Evolutionary conservation across 1,140 invertebrate genomes (phyloP).

Genomic region (Brachionus angularis): DNA sequence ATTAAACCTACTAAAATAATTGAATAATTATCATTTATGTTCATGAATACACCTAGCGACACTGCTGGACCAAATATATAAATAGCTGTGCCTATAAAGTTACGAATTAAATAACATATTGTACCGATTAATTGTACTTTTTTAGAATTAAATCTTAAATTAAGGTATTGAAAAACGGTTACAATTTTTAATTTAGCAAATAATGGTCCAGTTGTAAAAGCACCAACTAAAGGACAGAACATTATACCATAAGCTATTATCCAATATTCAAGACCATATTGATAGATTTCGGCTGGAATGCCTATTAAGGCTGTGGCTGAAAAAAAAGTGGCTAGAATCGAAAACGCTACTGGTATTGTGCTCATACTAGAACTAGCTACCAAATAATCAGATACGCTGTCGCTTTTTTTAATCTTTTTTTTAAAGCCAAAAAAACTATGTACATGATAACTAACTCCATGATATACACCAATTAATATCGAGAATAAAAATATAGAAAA

Average conservation of each 20-base stretch:
- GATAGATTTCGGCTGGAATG: conserved; percentile 49
- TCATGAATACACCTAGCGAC: conserved; percentile 80
- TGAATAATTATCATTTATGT: conserved; percentile 68
- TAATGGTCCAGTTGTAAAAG: background rate
- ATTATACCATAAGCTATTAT: background rate
- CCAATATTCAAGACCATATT: conserved; percentile 74
- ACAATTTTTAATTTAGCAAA: background rate
- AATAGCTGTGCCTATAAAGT: conserved; percentile 80
- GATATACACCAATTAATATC: conserved; percentile 23
- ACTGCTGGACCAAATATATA: conserved; percentile 87
- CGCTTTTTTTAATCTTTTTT: background rate
- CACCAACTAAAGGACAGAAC: background rate
- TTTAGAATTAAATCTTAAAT: background rate
- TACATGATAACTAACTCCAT: background rate
- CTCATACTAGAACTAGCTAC: conserved; percentile 12
- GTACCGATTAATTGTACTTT: conserved; percentile 47
- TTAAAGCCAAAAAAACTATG: background rate
- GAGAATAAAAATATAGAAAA: conserved; percentile 12
- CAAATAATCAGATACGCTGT: conserved; percentile 35
- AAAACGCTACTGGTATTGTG: conserved; percentile 75
- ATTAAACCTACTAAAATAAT: conserved; percentile 75
- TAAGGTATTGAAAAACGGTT: background rate
- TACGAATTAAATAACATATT: conserved; percentile 50
- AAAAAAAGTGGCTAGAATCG: conserved; percentile 87
- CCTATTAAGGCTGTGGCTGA: conserved; percentile 84